phyloP scores from a whole-genome alignment of 2,797 vertebrate species.

The Caiman crocodilus region DNA sequence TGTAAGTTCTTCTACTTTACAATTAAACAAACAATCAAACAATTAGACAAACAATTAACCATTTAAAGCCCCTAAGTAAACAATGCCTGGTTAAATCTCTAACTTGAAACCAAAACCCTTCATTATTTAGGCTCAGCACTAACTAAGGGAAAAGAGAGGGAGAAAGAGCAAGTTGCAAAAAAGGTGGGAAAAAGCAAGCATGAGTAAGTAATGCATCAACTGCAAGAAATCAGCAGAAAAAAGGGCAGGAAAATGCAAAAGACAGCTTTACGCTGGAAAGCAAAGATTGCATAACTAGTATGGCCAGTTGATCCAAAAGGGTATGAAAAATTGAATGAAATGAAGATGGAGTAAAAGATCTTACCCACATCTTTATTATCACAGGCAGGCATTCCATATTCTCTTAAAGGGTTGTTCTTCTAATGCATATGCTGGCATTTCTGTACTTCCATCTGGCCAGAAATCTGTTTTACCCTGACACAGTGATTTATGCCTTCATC shows the following conservation, averaged over 20 bases:
- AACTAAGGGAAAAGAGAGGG: background rate
- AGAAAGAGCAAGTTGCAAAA: background rate
- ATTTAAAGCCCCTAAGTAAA: no score
- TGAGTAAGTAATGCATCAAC: no score
- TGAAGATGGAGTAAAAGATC: no score
- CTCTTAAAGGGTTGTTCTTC: background rate
- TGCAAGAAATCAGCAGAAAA: background rate
- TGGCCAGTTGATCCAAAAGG: background rate
- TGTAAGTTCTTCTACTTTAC: no score
- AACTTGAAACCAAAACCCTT: no score
- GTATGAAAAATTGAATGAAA: background rate
- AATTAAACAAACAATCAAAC: no score
- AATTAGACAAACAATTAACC: no score
- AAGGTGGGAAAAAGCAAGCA: background rate
- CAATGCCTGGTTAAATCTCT: no score
- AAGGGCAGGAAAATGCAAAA: no score
- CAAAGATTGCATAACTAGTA: background rate
- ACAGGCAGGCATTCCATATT: no score
- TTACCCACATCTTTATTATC: no score
- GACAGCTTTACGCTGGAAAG: background rate
- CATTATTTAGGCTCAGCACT: no score
- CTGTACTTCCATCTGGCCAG: background rate
- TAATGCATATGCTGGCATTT: background rate
- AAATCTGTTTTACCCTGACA: background rate
- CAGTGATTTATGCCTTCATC: slow-evolving; percentile 47